Percentiles rank a stretch among this genome's conserved stretches.
These are phyloP conservation scores for Turnix velox DNA, from an alignment of 2,113 vertebrate species.

Conservation along the genomic window DNA sequence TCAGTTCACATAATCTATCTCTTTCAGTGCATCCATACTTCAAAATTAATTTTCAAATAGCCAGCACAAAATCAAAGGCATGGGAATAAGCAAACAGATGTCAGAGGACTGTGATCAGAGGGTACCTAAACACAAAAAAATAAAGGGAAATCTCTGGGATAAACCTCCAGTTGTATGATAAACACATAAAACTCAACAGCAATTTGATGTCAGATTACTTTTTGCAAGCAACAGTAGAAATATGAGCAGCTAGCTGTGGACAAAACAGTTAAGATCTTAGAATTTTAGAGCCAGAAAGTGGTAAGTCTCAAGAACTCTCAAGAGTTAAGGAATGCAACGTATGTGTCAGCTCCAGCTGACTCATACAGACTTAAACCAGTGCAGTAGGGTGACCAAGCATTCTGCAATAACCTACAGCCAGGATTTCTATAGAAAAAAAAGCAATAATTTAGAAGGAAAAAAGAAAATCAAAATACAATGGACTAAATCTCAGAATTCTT, in stretches of 20 bases:
- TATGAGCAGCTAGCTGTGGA: neutral
- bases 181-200: neutral
- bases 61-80: neutral
- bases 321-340: fast-evolving
- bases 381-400: neutral
- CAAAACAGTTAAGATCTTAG: neutral
- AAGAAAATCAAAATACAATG: neutral
- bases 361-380: neutral
- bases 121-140: neutral
- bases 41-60: neutral
- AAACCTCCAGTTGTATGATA: neutral
- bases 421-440: neutral
- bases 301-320: neutral
- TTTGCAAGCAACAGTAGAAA: neutral
- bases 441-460: neutral
- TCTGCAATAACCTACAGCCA: fast-evolving
- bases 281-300: neutral
- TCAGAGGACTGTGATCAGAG: neutral
- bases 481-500: neutral
- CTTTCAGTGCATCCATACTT: neutral
- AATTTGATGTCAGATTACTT: neutral
- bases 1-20: neutral
- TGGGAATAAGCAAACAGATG: neutral
- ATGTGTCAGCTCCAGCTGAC: neutral
- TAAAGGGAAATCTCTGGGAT: neutral